Conservation (phyloP, 2,113 vertebrate genomes). For the Tenrec ecaudatus region DNA sequence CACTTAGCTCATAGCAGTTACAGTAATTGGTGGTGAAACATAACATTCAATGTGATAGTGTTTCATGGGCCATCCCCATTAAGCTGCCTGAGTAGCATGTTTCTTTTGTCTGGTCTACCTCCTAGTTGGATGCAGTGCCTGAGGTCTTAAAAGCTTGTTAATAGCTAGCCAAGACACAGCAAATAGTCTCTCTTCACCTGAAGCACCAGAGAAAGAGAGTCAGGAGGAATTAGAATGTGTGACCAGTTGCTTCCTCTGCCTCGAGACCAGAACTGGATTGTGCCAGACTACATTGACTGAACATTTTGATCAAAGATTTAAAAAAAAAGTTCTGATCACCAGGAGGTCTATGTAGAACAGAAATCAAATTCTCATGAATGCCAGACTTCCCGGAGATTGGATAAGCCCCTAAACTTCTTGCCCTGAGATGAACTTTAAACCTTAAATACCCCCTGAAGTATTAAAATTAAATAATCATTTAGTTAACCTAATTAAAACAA, state of each 20-base stretch:
- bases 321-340: not conserved
- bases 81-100: not conserved
- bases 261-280: not conserved
- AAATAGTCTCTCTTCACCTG: not conserved
- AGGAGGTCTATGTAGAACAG: not conserved
- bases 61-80: not conserved
- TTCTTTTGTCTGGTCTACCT: not conserved
- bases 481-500: not conserved
- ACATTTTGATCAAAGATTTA: not conserved
- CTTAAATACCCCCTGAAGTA: not conserved
- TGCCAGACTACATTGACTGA: not conserved
- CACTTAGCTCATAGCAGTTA: too few species aligned
- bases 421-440: not conserved
- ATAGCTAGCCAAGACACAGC: not conserved
- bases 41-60: not conserved
- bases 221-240: too few species aligned
- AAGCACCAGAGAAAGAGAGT: not conserved
- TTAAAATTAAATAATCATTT: not conserved
- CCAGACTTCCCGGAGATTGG: not conserved
- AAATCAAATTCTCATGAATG: not conserved
- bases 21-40: not conserved
- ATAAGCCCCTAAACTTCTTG: not conserved
- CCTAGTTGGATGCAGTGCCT: not conserved
- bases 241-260: not conserved
- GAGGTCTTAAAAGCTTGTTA: not conserved